Percentiles rank a stretch among this genome's conserved stretches.
phyloP scores from a whole-genome alignment of 2,888 invertebrate species.

The Phragmatobia fuliginosa region DNA sequence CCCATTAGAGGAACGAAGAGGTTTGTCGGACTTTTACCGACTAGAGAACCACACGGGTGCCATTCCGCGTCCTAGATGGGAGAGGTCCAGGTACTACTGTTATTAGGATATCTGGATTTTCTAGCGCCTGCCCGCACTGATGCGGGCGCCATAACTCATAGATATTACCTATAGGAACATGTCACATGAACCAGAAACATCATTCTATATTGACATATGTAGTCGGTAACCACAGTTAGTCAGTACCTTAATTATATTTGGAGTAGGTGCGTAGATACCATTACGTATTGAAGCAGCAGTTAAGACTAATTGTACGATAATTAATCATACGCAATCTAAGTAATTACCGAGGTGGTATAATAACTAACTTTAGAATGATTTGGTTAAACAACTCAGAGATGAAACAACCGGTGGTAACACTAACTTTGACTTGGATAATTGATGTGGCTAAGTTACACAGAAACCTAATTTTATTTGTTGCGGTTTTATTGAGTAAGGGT shows the following conservation, averaged over 20 bases:
- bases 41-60: too few species aligned
- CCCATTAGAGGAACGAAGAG: too few species aligned
- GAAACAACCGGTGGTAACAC: slow-evolving; percentile 3
- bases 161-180: too few species aligned
- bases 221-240: background rate
- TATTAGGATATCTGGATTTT: too few species aligned
- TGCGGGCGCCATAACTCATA: too few species aligned
- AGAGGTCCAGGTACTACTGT: too few species aligned
- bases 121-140: too few species aligned
- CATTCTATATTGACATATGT: background rate
- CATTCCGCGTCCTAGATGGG: too few species aligned
- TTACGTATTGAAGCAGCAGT: background rate
- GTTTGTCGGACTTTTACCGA: too few species aligned
- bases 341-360: slow-evolving; percentile 13
- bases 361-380: slow-evolving; percentile 13
- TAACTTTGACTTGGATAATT: slow-evolving; percentile 9
- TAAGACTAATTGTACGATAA: slow-evolving; percentile 5
- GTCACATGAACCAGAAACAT: too few species aligned
- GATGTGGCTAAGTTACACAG: background rate
- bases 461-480: background rate
- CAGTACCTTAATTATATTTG: background rate
- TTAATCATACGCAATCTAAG: slow-evolving; percentile 16
- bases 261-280: background rate
- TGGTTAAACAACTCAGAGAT: slow-evolving; percentile 5
- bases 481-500: background rate